Conservation (phyloP, 2,113 vertebrate genomes). For the Peucedramus taeniatus region DNA sequence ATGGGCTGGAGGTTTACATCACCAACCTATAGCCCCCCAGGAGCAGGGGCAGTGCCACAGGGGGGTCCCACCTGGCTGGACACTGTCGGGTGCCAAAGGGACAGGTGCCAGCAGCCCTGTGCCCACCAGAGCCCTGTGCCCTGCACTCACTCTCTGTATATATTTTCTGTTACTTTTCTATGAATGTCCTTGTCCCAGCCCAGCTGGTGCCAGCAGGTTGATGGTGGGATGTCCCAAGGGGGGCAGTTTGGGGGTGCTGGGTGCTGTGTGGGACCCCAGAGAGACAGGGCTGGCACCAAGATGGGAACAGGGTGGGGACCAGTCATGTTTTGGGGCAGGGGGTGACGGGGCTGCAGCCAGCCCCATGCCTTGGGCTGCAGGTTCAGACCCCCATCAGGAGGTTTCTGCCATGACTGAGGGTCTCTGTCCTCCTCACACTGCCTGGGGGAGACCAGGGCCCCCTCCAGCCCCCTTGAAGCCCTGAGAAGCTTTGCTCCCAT, state of each 20-base stretch:
- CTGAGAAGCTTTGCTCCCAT: not conserved
- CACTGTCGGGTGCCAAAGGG: fast-evolving
- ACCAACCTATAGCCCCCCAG: conserved; percentile 14
- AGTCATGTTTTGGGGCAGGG: fast-evolving
- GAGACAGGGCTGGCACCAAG: not conserved
- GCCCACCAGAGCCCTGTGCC: fast-evolving
- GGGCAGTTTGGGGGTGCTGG: not conserved
- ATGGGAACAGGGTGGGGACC: not conserved
- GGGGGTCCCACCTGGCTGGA: not conserved
- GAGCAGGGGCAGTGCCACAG: not conserved
- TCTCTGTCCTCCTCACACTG: not conserved
- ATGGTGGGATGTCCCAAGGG: not conserved
- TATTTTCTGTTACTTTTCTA: not conserved
- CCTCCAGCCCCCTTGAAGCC: fast-evolving
- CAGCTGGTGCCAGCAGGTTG: not conserved
- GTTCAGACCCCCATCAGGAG: not conserved
- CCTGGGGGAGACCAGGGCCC: not conserved
- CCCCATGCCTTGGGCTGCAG: not conserved
- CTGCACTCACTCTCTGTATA: not conserved
- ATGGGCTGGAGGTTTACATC: conserved; percentile 38
- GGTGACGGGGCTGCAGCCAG: not conserved
- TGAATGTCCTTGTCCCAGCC: not conserved
- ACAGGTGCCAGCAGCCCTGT: not conserved
- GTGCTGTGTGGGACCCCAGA: not conserved
- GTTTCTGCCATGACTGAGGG: not conserved